phyloP scores from a whole-genome alignment of 2,797 vertebrate genomes.

The Coilia nasus region DNA sequence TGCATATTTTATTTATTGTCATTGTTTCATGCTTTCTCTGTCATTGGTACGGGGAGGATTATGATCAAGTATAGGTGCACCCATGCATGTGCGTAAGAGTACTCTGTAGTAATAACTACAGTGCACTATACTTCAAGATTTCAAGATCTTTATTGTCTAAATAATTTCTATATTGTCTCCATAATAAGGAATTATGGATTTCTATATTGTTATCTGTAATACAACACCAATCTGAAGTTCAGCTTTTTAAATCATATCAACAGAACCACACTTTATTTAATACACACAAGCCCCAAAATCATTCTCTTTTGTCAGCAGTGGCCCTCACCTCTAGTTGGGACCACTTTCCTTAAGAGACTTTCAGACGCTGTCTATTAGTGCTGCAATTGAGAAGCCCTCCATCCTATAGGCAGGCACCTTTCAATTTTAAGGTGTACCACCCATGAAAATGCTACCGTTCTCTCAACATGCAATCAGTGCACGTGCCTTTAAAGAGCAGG shows the following conservation, averaged over 20 bases:
- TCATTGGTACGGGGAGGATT: no score
- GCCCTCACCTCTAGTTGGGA: not conserved
- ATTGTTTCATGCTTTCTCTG: not conserved
- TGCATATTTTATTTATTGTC: not conserved
- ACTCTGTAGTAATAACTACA: not conserved
- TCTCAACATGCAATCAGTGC: conserved; percentile 66
- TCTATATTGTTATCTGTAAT: no score
- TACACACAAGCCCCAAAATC: not conserved
- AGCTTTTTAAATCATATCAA: no score
- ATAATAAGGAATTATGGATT: no score
- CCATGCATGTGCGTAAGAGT: no score
- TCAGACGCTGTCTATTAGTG: conserved; percentile 35
- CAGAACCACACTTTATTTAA: no score
- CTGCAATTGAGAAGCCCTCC: conserved; percentile 61
- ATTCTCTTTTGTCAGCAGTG: not conserved
- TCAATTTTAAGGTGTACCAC: conserved; percentile 67
- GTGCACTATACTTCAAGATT: no score
- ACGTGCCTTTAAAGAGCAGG: conserved; percentile 62
- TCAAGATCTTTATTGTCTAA: no score
- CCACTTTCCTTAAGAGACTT: conserved; percentile 2
- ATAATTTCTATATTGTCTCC: no score
- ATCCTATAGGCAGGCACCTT: conserved; percentile 53
- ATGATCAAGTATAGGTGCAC: no score
- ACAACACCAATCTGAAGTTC: no score
- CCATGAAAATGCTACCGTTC: conserved; percentile 55